phyloP scores from a whole-genome alignment of 1,140 invertebrate species.

The Trinorchestia longiramus region DNA sequence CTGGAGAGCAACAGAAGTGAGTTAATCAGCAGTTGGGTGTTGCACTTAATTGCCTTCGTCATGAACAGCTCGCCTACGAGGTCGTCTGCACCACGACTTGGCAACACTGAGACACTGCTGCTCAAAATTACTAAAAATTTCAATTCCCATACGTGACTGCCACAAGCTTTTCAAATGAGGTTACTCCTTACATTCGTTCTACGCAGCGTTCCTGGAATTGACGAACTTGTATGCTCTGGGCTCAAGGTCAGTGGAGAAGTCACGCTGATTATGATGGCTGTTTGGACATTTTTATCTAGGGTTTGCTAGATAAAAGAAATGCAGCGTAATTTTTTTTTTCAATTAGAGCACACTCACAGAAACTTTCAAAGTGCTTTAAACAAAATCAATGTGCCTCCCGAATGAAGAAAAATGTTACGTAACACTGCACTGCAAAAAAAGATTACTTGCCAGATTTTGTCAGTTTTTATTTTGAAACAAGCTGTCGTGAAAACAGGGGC shows the following conservation, averaged over 20 bases:
- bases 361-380: neutral
- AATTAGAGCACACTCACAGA: neutral
- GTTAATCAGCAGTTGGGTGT: neutral
- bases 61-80: neutral
- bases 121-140: neutral
- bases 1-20: neutral
- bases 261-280: neutral
- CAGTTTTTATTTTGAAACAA: neutral
- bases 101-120: neutral
- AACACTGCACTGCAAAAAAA: neutral
- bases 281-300: neutral
- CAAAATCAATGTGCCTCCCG: neutral
- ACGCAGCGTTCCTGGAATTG: neutral
- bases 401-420: neutral
- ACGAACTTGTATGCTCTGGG: neutral
- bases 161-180: neutral
- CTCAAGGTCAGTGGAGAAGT: neutral
- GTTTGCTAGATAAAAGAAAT: neutral
- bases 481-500: neutral
- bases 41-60: neutral
- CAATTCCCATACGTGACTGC: neutral
- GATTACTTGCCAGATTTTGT: neutral
- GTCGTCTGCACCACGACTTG: neutral
- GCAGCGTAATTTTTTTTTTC: neutral
- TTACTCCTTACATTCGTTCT: neutral